phyloP scores from a whole-genome alignment of 2,113 vertebrate species.

The Clarias batrachus region DNA sequence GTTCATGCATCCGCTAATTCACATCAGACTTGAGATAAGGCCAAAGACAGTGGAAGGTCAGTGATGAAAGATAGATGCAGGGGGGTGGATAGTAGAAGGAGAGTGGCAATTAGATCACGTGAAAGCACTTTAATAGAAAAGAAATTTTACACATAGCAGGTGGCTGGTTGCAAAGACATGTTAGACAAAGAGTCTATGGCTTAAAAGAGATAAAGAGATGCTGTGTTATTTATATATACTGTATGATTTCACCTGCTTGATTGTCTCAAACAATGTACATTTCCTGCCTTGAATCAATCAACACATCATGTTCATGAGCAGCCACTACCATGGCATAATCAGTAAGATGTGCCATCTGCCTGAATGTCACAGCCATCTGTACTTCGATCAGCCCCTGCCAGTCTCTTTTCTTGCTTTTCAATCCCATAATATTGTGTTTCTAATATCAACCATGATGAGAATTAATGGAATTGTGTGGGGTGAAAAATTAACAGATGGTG shows the following conservation, averaged over 20 bases:
- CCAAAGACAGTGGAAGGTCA: background rate
- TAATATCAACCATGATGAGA: constrained; percentile 68
- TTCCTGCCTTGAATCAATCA: constrained; percentile 57
- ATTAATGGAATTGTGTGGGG: constrained; percentile 71
- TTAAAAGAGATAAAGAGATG: background rate
- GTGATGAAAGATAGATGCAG: background rate
- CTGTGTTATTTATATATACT: background rate
- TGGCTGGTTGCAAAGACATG: background rate
- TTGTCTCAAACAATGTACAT: constrained; percentile 59
- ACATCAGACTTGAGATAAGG: background rate
- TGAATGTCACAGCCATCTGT: constrained; percentile 71
- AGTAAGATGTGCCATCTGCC: constrained; percentile 74
- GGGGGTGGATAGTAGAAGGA: background rate
- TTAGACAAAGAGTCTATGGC: background rate
- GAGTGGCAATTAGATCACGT: background rate
- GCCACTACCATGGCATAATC: constrained; percentile 66
- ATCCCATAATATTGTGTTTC: constrained; percentile 64
- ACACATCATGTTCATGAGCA: constrained; percentile 61
- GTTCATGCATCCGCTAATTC: background rate
- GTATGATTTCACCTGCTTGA: constrained; percentile 22
- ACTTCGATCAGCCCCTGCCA: constrained; percentile 61
- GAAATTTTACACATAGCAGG: background rate
- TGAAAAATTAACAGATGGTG: constrained; percentile 73
- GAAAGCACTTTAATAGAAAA: background rate
- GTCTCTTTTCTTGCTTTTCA: constrained; percentile 49